Base-by-base conservation (phyloP, 2,113 vertebrate genomes). In the Struthio camelus region DNA sequence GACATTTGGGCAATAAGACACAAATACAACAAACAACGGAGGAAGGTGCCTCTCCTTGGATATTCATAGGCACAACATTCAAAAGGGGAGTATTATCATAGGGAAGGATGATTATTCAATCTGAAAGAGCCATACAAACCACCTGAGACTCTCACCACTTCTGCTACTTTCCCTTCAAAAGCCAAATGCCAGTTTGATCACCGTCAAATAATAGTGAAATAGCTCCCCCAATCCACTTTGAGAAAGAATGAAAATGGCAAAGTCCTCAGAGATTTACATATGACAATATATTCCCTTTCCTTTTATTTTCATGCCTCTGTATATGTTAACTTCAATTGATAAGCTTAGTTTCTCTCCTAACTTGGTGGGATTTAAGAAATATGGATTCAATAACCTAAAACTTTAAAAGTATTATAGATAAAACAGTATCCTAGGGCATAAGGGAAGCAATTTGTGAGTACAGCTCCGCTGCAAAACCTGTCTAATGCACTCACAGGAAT, bases 121-220 rank as follows among this genome's bases (percentile, higher is more conserved):
- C 67, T 48, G 79, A 82, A 85, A 85, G 58, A 69, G 70, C 40
- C 34, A 66, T 80, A 82, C 4, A 8, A 64, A 56, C 23, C 77
- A 87, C 64, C 89, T 79, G 78, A 79, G 84, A 85, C 61, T 42
- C 62, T 32, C 61, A 77, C 11, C 23, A 14, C 51, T 86, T 84
- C 78, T 56, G 30, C 72, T 69, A 16, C 61, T 73, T 95, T 53
- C 69, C 92, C 79, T 87, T 93, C 58, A 89, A 62, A 94, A 70
- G 30, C 62, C 27, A 13, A 72, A 46, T 4, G 42, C 38, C 17
- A 28, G 53, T 59, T 51, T 61, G 70, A 6, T 27, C 76, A 36
- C 7, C 38, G 40, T 14, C 56, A 77, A 84, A 27, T 67, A 67
- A 38, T 9, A 62, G 40, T 27, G 50, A 91, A 58, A 27, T 71